These are phyloP conservation scores for Drosophila affinis DNA, from an alignment of 2,888 invertebrate species.

Conservation along the genomic window DNA sequence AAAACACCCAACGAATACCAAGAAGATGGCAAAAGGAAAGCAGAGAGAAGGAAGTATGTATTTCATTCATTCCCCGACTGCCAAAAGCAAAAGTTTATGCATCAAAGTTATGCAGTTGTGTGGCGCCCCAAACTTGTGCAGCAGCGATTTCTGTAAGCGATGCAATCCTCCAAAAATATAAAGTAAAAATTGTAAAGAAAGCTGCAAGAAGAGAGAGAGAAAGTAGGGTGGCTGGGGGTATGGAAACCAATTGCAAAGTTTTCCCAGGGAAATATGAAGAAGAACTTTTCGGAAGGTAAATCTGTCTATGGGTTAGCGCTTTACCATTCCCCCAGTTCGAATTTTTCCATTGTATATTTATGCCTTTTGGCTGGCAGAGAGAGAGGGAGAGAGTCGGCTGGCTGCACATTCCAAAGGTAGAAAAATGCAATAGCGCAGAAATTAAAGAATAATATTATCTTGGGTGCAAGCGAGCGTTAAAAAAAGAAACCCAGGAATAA, in stretches of 20 bases:
- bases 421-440: slow-evolving; percentile 68
- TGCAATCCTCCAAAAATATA: slow-evolving; percentile 64
- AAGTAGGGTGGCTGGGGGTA: too few relatives aligned
- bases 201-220: slow-evolving; percentile 21
- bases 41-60: slow-evolving; percentile 8
- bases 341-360: slow-evolving; percentile 64
- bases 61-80: slow-evolving; percentile 52
- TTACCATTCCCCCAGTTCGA: background rate
- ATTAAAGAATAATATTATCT: slow-evolving; percentile 78
- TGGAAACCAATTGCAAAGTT: slow-evolving; percentile 47
- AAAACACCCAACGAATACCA: slow-evolving; percentile 16
- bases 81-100: slow-evolving; percentile 63
- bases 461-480: slow-evolving; percentile 71
- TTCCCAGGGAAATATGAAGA: slow-evolving; percentile 20
- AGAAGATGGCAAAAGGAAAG: slow-evolving; percentile 8
- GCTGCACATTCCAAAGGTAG: slow-evolving; percentile 27
- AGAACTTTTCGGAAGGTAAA: slow-evolving; percentile 34
- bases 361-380: slow-evolving; percentile 61
- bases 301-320: slow-evolving; percentile 24
- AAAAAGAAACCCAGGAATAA: slow-evolving; percentile 32
- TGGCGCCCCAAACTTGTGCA: slow-evolving; percentile 64
- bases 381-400: slow-evolving; percentile 10
- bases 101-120: slow-evolving; percentile 56
- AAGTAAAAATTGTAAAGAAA: slow-evolving; percentile 9
- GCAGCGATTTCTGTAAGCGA: slow-evolving; percentile 64